These are phyloP conservation scores for Labrus mixtus DNA, from an alignment of 2,113 vertebrate species.

Conservation along the genomic window DNA sequence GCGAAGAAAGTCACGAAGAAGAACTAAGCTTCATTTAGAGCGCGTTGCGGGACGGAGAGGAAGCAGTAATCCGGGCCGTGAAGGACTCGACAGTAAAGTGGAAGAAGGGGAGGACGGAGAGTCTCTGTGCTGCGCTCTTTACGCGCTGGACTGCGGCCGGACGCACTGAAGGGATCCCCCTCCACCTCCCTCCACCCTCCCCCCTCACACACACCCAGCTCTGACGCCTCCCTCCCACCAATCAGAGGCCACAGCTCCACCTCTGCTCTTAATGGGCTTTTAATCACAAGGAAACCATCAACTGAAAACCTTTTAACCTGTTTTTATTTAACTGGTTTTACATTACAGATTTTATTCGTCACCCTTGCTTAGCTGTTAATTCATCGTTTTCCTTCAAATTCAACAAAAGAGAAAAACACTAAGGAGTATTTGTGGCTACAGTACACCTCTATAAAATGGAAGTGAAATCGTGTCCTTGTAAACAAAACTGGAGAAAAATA, in stretches of 20 bases:
- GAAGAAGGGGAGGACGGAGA: not conserved
- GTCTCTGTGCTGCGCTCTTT: slow-evolving; percentile 43
- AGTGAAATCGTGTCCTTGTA: too few relatives aligned
- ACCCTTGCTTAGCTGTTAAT: too few relatives aligned
- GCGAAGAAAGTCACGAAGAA: slow-evolving; percentile 83
- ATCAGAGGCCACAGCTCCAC: slow-evolving; percentile 56
- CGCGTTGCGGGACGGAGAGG: slow-evolving; percentile 25
- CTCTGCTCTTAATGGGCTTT: slow-evolving; percentile 50
- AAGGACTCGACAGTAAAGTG: not conserved
- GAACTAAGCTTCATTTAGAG: slow-evolving; percentile 78
- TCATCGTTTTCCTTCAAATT: too few relatives aligned
- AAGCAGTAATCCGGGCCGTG: slow-evolving; percentile 40
- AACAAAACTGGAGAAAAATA: too few relatives aligned
- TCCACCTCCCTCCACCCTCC: slow-evolving; percentile 3
- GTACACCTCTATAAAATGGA: too few relatives aligned
- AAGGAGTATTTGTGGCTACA: too few relatives aligned
- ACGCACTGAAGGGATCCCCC: slow-evolving; percentile 22
- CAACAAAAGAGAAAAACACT: too few relatives aligned
- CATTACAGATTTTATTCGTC: too few relatives aligned
- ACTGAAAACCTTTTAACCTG: too few relatives aligned
- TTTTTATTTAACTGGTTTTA: too few relatives aligned
- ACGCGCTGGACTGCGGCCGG: slow-evolving; percentile 48
- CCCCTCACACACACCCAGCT: slow-evolving; percentile 3
- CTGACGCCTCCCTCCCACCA: slow-evolving; percentile 47
- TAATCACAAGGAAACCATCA: slow-evolving; percentile 25